Evolutionary conservation across 2,797 vertebrate species (phyloP), one percentile per base, ranked within the genome.

Genomic region (Hemitrygon akajei): DNA sequence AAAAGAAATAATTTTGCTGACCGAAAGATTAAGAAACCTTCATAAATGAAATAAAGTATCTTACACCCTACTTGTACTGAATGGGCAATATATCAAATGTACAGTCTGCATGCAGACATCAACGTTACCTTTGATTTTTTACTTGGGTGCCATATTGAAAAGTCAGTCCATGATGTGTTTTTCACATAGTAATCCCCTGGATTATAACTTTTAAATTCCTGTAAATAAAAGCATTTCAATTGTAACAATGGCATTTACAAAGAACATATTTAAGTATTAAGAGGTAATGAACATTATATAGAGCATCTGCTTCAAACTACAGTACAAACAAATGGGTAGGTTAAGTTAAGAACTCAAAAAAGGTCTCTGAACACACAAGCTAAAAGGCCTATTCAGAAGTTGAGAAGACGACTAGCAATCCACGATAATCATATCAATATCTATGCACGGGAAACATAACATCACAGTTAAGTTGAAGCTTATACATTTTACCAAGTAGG

Each of bases 101-200:
- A 47, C 47, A 47, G 47, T 5, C 27, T 25, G 71, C 25, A 22
- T 69, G n/a, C 63, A 89, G 22, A 0, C 20, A 69, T 89, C 60
- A 9, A 20, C 56, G 37, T 89, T 97, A 97, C 97, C 96, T 95
- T 96, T 95, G 96, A 98, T 95, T 95, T 97, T 95, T 95, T 95
- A 94, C 95, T 96, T 96, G 96, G 96, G 79, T 97, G 97, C 96
- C 98, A 98, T 92, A 97, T 97, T 91, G 97, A 97, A 94, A 99
- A 95, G 97, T 99, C 98, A 81, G 95, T 94, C 99, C 98, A 99
- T n/a, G 97, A 97, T 6, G 98, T 99, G 94, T 97, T 98, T 95
- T 94, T 95, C 94, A 98, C 98, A 94, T 96, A 96, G 77, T 96
- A 97, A 22, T 98, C 98, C 95, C 97, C 98, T 0, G 97, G 94